A percentile compares a stretch with the other conserved stretches of the same genome.
Evolutionary conservation across 2,113 vertebrate species (phyloP).

Genomic region (Phylloscopus whistleri): DNA sequence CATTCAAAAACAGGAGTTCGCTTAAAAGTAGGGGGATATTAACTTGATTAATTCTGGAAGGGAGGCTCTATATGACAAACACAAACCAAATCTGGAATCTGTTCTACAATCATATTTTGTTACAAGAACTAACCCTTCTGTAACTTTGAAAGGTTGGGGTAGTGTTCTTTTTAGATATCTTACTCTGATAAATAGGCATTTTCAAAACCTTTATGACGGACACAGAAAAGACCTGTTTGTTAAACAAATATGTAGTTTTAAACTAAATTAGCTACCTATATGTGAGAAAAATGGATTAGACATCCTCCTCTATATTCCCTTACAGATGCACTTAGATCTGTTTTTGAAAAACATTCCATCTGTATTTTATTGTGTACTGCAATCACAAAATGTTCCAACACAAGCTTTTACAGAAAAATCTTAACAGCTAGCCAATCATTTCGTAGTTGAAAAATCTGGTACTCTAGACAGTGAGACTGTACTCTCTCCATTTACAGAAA

Average conservation of each 20-base stretch:
- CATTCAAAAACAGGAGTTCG: neutral
- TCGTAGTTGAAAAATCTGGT: neutral
- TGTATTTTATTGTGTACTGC: neutral
- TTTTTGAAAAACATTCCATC: neutral
- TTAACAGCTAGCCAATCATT: neutral
- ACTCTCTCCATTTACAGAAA: neutral
- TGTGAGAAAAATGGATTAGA: neutral
- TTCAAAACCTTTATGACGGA: neutral
- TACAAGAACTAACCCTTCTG: neutral
- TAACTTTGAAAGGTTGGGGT: neutral
- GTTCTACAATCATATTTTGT: neutral
- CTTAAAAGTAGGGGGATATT: neutral
- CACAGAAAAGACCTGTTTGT: neutral
- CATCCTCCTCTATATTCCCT: neutral
- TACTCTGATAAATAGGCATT: neutral
- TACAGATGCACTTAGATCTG: neutral
- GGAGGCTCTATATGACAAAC: neutral
- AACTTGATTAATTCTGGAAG: neutral
- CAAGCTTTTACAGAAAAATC: neutral
- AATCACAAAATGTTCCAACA: neutral
- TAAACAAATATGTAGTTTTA: neutral
- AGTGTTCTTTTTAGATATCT: neutral
- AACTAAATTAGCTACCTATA: neutral
- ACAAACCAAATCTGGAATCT: neutral
- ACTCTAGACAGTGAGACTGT: neutral